Evolutionary conservation across 2,797 vertebrate species (phyloP).

Genomic region (Ara ararauna): DNA sequence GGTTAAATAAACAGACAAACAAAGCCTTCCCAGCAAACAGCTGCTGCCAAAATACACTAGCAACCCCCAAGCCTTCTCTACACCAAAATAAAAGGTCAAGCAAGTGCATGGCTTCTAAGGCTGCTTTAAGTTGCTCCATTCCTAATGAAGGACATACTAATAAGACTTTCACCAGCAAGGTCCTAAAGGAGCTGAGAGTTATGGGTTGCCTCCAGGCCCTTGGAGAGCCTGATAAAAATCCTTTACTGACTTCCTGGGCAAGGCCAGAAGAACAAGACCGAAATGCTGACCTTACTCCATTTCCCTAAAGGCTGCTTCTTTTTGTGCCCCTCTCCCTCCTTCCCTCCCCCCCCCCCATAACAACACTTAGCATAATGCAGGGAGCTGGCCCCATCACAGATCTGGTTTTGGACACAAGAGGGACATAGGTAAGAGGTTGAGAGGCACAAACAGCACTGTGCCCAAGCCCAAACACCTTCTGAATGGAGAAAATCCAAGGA

Average conservation of each 20-base stretch:
- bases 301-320: not conserved
- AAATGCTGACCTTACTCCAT: not conserved
- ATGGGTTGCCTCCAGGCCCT: not conserved
- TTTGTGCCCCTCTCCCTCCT: not conserved
- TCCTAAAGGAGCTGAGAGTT: not conserved
- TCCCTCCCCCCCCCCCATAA: too few species aligned
- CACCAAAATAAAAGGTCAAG: not conserved
- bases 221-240: not conserved
- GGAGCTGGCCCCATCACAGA: not conserved
- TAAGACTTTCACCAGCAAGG: not conserved
- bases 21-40: slow-evolving; percentile 13
- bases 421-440: not conserved
- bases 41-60: not conserved
- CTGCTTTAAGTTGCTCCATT: not conserved
- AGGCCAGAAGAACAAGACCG: not conserved
- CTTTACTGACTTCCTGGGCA: not conserved
- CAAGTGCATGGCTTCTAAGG: not conserved
- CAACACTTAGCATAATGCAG: accelerated
- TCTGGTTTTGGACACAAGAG: not conserved
- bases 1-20: slow-evolving; percentile 41
- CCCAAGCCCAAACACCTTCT: not conserved
- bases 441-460: accelerated
- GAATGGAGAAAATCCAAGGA: not conserved
- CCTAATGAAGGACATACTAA: not conserved
- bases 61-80: not conserved